phyloP scores from a whole-genome alignment of 1,140 invertebrate genomes.

The Neodiprion virginianus region DNA sequence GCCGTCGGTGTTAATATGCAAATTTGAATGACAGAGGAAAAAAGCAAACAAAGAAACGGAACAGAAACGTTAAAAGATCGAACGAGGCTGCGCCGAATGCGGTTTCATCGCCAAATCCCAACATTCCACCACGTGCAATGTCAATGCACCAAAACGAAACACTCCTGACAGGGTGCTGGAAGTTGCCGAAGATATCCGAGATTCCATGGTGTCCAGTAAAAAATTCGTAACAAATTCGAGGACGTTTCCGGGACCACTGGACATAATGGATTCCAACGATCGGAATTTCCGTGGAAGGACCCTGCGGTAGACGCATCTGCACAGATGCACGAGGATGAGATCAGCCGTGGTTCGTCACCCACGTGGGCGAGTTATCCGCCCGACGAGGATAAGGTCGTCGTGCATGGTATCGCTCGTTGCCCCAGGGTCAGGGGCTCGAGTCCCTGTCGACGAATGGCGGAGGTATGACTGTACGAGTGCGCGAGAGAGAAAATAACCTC shows the following conservation, averaged over 20 bases:
- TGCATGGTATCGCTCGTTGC: constrained; percentile 32
- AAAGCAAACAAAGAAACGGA: background rate
- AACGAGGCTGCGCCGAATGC: background rate
- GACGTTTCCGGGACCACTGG: background rate
- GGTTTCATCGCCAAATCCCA: no score
- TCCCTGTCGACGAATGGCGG: constrained; percentile 19
- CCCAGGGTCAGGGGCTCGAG: constrained; percentile 33
- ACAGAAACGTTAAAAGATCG: background rate
- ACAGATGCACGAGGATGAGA: background rate
- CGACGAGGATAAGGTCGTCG: constrained; percentile 9
- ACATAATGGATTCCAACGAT: no score
- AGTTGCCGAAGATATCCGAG: no score
- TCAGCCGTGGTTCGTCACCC: background rate
- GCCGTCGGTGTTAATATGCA: background rate
- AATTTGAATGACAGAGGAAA: background rate
- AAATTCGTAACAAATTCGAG: background rate
- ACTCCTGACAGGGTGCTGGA: background rate
- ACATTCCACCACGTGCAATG: no score
- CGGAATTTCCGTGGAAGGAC: no score
- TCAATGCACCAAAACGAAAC: no score
- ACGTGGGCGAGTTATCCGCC: background rate
- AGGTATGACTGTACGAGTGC: constrained; percentile 6
- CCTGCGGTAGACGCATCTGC: no score
- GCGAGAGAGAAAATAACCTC: constrained; percentile 53
- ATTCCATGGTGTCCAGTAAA: background rate